These are phyloP conservation scores for Agrilus biguttatus DNA, from an alignment of 2,888 invertebrate species.

Conservation along the genomic window DNA sequence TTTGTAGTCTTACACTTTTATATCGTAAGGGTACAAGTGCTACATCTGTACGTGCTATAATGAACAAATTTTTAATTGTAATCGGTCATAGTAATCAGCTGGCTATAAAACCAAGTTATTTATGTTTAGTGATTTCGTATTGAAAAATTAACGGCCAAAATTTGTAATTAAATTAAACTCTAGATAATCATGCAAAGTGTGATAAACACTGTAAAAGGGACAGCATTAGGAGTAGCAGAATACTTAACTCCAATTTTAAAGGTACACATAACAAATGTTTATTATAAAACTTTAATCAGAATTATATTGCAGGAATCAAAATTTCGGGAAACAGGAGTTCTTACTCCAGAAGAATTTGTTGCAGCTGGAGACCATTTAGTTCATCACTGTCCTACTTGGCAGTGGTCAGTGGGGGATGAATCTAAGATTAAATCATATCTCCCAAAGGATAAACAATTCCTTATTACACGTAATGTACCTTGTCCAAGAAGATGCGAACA, in stretches of 20 bases:
- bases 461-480: constrained; percentile 93
- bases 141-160: background rate
- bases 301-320: constrained; percentile 66
- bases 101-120: too few relatives aligned
- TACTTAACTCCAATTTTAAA: constrained; percentile 91
- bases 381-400: constrained; percentile 99
- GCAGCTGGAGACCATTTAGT: constrained; percentile 97
- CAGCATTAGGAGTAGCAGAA: constrained; percentile 89
- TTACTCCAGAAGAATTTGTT: constrained; percentile 99
- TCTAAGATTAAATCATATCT: constrained; percentile 78
- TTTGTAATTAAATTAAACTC: background rate
- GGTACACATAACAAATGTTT: constrained; percentile 37
- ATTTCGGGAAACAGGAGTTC: constrained; percentile 91
- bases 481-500: constrained; percentile 92
- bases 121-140: background rate
- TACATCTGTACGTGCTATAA: too few relatives aligned
- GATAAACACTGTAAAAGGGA: constrained; percentile 89
- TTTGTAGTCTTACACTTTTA: too few relatives aligned
- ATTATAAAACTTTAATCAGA: background rate
- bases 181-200: constrained; percentile 73
- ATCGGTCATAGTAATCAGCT: too few relatives aligned
- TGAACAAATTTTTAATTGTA: too few relatives aligned
- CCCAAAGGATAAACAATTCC: constrained; percentile 91
- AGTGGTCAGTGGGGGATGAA: constrained; percentile 91
- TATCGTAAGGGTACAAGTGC: too few relatives aligned